phyloP scores from a whole-genome alignment of 2,113 vertebrate species.

The Ctenomys sociabilis region DNA sequence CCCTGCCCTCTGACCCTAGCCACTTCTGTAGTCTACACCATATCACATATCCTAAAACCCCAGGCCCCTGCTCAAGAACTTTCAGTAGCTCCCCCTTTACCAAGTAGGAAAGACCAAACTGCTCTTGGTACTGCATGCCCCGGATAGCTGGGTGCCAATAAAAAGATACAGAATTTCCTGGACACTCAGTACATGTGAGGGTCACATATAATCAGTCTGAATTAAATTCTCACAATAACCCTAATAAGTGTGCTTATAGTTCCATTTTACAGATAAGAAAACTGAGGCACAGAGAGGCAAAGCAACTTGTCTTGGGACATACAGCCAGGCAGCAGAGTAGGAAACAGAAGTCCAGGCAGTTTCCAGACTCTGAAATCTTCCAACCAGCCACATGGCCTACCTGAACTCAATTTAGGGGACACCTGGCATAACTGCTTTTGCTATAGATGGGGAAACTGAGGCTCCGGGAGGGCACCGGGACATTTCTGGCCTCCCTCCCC shows the following conservation, averaged over 20 bases:
- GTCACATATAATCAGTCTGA: neutral
- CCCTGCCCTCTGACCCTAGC: neutral
- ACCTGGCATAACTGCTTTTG: neutral
- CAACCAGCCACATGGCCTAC: neutral
- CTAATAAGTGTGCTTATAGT: neutral
- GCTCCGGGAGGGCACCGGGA: neutral
- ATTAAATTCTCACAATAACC: neutral
- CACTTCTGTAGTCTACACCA: neutral
- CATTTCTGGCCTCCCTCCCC: neutral
- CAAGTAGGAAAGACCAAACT: neutral
- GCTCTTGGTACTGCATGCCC: neutral
- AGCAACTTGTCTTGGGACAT: neutral
- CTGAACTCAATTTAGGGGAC: neutral
- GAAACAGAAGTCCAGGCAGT: neutral
- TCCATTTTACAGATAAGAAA: constrained; percentile 29
- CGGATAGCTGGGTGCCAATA: neutral
- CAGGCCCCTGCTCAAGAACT: neutral
- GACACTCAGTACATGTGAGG: neutral
- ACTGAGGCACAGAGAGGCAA: neutral
- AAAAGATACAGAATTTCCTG: neutral
- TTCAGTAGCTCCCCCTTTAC: neutral
- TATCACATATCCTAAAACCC: neutral
- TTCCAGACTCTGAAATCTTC: neutral
- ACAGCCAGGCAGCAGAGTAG: neutral
- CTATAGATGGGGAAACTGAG: neutral